Evolutionary conservation across 2,888 invertebrate species (phyloP).

Genomic region (Zelleria hepariella): DNA sequence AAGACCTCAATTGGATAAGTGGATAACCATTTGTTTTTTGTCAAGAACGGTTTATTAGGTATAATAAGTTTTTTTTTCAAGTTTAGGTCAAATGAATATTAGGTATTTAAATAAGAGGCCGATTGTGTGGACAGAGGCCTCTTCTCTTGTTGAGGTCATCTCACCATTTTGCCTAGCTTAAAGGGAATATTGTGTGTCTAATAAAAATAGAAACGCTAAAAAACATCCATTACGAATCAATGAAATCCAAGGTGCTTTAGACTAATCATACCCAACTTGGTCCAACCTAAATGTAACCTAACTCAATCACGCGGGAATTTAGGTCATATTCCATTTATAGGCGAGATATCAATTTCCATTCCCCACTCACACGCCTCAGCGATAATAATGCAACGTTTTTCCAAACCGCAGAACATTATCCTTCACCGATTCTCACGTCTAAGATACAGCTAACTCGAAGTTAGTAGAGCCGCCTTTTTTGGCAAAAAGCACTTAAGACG

Average conservation of each 20-base stretch:
- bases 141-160: no score
- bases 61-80: no score
- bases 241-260: not conserved
- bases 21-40: no score
- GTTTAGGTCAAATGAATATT: no score
- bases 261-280: not conserved
- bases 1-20: no score
- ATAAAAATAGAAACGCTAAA: not conserved
- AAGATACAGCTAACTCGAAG: not conserved
- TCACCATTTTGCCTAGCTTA: no score
- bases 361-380: not conserved
- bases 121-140: no score
- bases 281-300: not conserved
- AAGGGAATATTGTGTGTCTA: not conserved
- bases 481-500: constrained; percentile 30
- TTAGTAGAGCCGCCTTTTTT: constrained; percentile 33
- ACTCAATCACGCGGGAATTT: not conserved
- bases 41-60: no score
- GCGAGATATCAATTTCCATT: not conserved
- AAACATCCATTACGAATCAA: not conserved
- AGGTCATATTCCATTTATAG: not conserved
- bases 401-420: constrained; percentile 1
- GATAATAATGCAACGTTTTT: not conserved
- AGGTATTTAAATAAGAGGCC: no score
- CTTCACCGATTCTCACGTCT: constrained; percentile 7